Conservation (phyloP, 2,888 invertebrate genomes). For the Copidosoma aretas region DNA sequence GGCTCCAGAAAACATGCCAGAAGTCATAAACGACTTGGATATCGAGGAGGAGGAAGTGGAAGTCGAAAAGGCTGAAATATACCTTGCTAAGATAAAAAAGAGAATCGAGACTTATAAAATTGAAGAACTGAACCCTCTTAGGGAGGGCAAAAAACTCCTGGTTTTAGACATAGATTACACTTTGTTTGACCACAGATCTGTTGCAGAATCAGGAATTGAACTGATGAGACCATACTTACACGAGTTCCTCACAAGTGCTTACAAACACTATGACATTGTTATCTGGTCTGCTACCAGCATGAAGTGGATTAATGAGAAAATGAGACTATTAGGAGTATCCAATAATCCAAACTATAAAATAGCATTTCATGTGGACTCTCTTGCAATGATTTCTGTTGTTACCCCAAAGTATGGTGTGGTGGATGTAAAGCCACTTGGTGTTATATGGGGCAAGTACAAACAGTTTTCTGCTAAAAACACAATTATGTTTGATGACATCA, state of each 20-base stretch:
- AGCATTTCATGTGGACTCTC: conserved; percentile 87
- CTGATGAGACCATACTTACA: conserved; percentile 95
- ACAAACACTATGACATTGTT: conserved; percentile 91
- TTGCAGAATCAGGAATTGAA: conserved; percentile 86
- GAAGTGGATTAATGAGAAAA: conserved; percentile 98
- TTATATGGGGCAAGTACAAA: conserved; percentile 94
- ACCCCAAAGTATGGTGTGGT: conserved; percentile 89
- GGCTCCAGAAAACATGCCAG: conserved; percentile 81
- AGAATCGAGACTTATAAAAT: conserved; percentile 85
- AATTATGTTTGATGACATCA: conserved; percentile 97
- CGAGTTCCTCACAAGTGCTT: conserved; percentile 88
- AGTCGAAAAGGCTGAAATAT: conserved; percentile 72
- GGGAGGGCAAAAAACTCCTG: conserved; percentile 86
- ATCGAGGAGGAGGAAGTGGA: conserved; percentile 85
- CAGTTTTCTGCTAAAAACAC: conserved; percentile 91
- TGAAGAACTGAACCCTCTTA: conserved; percentile 79
- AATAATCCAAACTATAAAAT: conserved; percentile 87
- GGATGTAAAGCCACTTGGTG: conserved; percentile 93
- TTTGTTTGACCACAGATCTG: conserved; percentile 92
- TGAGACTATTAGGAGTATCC: conserved; percentile 88
- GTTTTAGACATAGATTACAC: conserved; percentile 97
- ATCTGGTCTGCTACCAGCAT: conserved; percentile 99
- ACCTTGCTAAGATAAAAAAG: conserved; percentile 82
- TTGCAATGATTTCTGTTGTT: conserved; percentile 95
- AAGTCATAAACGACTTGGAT: conserved; percentile 91